phyloP scores from a whole-genome alignment of 2,888 invertebrate species.

The Rhimphoctona megacephalus region DNA sequence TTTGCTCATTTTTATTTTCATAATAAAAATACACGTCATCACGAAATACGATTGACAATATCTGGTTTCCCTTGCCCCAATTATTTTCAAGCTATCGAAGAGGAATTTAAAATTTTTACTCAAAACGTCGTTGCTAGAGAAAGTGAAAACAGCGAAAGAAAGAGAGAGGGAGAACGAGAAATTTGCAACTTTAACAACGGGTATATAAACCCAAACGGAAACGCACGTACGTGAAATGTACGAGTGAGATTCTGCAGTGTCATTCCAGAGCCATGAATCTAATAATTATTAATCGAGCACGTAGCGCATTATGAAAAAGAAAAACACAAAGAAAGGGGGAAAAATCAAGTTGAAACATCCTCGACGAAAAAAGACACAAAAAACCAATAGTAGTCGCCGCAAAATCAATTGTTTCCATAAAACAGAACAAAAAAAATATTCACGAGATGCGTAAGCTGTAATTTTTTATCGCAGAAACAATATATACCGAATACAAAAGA shows the following conservation, averaged over 20 bases:
- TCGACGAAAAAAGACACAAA: not conserved
- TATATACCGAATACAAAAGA: slow-evolving; percentile 60
- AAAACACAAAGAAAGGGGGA: not conserved
- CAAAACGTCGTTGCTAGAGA: slow-evolving; percentile 9
- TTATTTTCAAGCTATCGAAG: slow-evolving; percentile 44
- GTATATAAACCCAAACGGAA: slow-evolving; percentile 35
- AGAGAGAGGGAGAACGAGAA: not conserved
- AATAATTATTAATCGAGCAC: slow-evolving; percentile 45
- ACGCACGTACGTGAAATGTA: slow-evolving; percentile 16
- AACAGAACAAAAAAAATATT: slow-evolving; percentile 37
- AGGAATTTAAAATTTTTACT: slow-evolving; percentile 6
- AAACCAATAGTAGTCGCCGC: slow-evolving; percentile 43
- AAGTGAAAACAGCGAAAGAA: not conserved
- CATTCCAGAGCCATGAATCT: slow-evolving; percentile 44
- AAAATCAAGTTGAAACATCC: not conserved
- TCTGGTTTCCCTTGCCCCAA: slow-evolving; percentile 62
- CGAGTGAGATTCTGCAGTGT: slow-evolving; percentile 36
- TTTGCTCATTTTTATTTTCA: slow-evolving; percentile 74
- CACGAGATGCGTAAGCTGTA: slow-evolving; percentile 65
- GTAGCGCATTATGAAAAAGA: slow-evolving; percentile 34
- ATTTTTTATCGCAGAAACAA: slow-evolving; percentile 68
- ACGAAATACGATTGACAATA: slow-evolving; percentile 61
- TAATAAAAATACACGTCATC: slow-evolving; percentile 71
- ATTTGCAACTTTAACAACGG: slow-evolving; percentile 30
- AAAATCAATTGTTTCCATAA: slow-evolving; percentile 29